Conservation (phyloP, 2,888 invertebrate species). For the Epinotia brunnichana region DNA sequence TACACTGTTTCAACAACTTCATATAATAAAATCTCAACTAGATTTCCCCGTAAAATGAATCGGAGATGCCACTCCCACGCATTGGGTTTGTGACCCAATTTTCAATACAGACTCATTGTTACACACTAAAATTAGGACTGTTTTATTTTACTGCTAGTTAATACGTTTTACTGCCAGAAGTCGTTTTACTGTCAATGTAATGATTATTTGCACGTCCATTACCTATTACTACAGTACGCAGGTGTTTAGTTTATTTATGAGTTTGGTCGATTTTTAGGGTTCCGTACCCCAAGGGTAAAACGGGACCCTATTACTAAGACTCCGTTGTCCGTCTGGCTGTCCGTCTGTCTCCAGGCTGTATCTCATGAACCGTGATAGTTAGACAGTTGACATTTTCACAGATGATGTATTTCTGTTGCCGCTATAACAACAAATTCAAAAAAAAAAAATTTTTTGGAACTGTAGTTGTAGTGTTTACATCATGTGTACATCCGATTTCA, state of each 20-base stretch:
- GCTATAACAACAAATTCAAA: no score
- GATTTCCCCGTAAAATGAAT: slow-evolving; percentile 42
- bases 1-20: slow-evolving; percentile 41
- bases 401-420: no score
- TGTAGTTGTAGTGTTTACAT: no score
- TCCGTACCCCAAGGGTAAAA: no score
- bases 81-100: slow-evolving; percentile 60
- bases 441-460: no score
- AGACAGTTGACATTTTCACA: no score
- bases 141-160: slow-evolving; percentile 5
- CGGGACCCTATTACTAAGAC: no score
- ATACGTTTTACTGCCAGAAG: slow-evolving; percentile 20
- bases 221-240: neutral
- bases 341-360: no score
- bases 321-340: no score
- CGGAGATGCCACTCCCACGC: slow-evolving; percentile 51
- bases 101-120: slow-evolving; percentile 49
- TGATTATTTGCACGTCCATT: neutral
- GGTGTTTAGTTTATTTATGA: neutral
- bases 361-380: no score
- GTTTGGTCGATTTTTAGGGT: no score
- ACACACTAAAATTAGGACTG: slow-evolving; percentile 7
- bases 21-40: slow-evolving; percentile 41
- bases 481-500: no score
- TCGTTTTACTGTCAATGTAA: neutral